Percentiles rank a stretch among this genome's conserved stretches.
Evolutionary conservation across 1,140 invertebrate genomes (phyloP).

Genomic region (Pseudomyrmex pallidus): DNA sequence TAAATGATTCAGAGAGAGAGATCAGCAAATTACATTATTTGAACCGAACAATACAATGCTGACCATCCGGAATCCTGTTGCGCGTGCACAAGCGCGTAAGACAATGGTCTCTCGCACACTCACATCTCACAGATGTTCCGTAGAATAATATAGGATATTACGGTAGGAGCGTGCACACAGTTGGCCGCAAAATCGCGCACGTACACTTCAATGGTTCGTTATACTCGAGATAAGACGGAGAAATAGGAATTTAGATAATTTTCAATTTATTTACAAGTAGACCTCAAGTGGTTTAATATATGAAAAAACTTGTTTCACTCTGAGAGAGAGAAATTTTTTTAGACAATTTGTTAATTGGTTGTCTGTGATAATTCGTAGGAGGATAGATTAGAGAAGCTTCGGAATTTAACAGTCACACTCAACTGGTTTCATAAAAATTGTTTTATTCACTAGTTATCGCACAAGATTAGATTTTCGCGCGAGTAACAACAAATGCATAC

Average conservation of each 20-base stretch:
- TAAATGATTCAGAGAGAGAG: neutral
- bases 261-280: neutral
- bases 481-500: conserved; percentile 20
- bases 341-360: neutral
- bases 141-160: conserved; percentile 42
- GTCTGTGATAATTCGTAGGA: neutral
- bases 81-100: conserved; percentile 7
- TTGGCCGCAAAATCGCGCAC: conserved; percentile 23
- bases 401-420: neutral
- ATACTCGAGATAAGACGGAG: conserved; percentile 3
- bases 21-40: conserved; percentile 39
- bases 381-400: neutral
- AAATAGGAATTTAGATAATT: neutral
- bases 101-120: conserved; percentile 6
- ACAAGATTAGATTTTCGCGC: conserved; percentile 45
- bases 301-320: neutral
- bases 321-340: neutral
- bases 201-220: conserved; percentile 23
- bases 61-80: conserved; percentile 23
- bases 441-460: conserved; percentile 45
- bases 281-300: neutral
- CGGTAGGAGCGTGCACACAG: neutral
- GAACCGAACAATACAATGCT: neutral
- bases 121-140: conserved; percentile 21
- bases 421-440: conserved; percentile 21